phyloP scores from a whole-genome alignment of 2,888 invertebrate species.

The Drosophila greeni region DNA sequence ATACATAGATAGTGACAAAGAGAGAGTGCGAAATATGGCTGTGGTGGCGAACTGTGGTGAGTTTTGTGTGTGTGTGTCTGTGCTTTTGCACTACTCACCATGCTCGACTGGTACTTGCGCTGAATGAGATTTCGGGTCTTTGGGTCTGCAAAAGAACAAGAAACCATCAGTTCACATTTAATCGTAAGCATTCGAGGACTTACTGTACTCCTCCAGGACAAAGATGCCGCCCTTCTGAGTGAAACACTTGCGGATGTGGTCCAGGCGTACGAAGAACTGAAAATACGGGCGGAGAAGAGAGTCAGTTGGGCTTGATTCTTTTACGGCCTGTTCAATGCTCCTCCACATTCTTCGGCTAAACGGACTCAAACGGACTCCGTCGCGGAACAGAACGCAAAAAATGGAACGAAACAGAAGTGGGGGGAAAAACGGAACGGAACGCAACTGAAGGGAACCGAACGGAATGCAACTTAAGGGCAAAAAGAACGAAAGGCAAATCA shows the following conservation, averaged over 20 bases:
- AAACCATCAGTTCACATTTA: not conserved
- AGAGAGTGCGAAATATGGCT: slow-evolving; percentile 18
- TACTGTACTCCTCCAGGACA: slow-evolving; percentile 99
- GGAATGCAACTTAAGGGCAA: slow-evolving; percentile 24
- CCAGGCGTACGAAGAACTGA: slow-evolving; percentile 99
- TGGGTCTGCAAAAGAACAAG: slow-evolving; percentile 87
- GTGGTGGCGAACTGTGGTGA: slow-evolving; percentile 27
- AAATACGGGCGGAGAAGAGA: slow-evolving; percentile 78
- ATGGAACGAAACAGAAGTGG: slow-evolving; percentile 47
- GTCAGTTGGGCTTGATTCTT: slow-evolving; percentile 23
- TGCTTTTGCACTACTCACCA: too few relatives aligned
- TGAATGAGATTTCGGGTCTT: slow-evolving; percentile 97
- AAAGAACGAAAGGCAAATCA: slow-evolving; percentile 26
- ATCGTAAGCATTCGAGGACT: slow-evolving; percentile 80
- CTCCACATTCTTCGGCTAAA: slow-evolving; percentile 14
- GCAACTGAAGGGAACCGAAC: slow-evolving; percentile 29
- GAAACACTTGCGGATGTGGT: slow-evolving; percentile 99
- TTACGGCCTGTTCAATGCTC: not conserved
- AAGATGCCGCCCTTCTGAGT: slow-evolving; percentile 99
- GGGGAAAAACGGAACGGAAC: slow-evolving; percentile 28
- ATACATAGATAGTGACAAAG: not conserved
- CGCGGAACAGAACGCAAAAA: slow-evolving; percentile 35
- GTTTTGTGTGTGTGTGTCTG: slow-evolving; percentile 8
- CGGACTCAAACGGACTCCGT: slow-evolving; percentile 30
- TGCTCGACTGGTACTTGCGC: slow-evolving; percentile 97